Conservation (phyloP, 2,797 vertebrate genomes). For the Cottoperca gobio region DNA sequence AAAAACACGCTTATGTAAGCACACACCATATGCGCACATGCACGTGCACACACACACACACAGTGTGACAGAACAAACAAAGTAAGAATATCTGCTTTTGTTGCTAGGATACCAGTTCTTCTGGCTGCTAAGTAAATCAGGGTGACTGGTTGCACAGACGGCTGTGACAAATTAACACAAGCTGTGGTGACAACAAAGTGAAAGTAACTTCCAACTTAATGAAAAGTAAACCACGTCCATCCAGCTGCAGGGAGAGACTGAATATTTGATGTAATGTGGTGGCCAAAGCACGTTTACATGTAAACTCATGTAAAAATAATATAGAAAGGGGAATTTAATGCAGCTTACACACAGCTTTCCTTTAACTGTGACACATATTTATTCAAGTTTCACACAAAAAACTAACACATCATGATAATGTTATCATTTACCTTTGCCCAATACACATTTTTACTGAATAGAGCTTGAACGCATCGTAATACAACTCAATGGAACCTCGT, state of each 20-base stretch:
- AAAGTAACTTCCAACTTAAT: constrained; percentile 61
- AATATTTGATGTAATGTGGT: no score
- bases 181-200: constrained; percentile 68
- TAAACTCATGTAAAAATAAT: no score
- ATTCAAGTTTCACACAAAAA: no score
- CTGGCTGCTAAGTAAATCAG: constrained; percentile 77
- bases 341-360: no score
- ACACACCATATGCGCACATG: constrained; percentile 26
- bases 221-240: constrained; percentile 21
- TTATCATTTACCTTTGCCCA: no score
- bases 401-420: no score
- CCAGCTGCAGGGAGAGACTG: background rate
- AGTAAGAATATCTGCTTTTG: constrained; percentile 74
- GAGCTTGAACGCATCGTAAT: no score
- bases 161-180: constrained; percentile 76
- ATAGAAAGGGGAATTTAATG: no score
- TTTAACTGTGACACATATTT: no score
- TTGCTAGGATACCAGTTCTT: constrained; percentile 83
- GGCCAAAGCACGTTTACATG: no score
- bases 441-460: no score
- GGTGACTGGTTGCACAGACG: constrained; percentile 72
- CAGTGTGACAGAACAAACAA: constrained; percentile 72
- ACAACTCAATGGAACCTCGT: no score
- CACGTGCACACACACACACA: constrained; percentile 17
- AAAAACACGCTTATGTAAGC: constrained; percentile 5